Evolutionary conservation across 2,888 invertebrate genomes (phyloP).

Genomic region (Willowsia nigromaculata): DNA sequence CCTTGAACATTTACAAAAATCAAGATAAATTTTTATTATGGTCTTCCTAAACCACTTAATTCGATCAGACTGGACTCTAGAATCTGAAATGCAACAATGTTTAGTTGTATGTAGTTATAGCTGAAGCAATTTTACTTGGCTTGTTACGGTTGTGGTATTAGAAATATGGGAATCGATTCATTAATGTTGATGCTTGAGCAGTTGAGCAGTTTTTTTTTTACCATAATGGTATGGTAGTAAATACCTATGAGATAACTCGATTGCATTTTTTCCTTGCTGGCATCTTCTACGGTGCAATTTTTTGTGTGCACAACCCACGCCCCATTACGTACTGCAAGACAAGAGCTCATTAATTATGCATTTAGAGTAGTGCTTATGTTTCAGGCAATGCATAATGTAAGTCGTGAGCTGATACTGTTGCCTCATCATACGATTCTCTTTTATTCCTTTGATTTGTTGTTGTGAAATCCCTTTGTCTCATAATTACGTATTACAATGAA

Average conservation of each 20-base stretch:
- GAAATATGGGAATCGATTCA: neutral
- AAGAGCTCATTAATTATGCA: slow-evolving; percentile 20
- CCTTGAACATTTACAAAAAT: neutral
- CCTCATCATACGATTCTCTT: neutral
- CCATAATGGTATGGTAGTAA: too few relatives aligned
- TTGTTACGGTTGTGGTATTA: too few relatives aligned
- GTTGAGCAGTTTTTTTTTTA: too few relatives aligned
- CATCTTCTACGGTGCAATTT: neutral
- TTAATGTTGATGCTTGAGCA: neutral
- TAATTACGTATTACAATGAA: neutral
- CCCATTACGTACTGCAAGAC: neutral
- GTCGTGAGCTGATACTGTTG: neutral
- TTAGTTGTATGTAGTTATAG: too few relatives aligned
- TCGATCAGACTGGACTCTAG: too few relatives aligned
- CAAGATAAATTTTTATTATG: too few relatives aligned
- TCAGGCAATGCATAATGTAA: neutral
- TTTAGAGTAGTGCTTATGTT: neutral
- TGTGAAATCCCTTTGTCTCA: slow-evolving; percentile 1
- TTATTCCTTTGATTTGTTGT: neutral
- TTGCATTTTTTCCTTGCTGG: neutral
- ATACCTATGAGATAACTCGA: slow-evolving; percentile 3
- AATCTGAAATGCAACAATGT: too few relatives aligned
- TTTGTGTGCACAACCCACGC: neutral
- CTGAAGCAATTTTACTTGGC: too few relatives aligned
- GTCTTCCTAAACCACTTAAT: too few relatives aligned